Percentiles rank a stretch among this genome's conserved stretches.
phyloP scores from a whole-genome alignment of 2,797 vertebrate genomes.

The Capromys pilorides region DNA sequence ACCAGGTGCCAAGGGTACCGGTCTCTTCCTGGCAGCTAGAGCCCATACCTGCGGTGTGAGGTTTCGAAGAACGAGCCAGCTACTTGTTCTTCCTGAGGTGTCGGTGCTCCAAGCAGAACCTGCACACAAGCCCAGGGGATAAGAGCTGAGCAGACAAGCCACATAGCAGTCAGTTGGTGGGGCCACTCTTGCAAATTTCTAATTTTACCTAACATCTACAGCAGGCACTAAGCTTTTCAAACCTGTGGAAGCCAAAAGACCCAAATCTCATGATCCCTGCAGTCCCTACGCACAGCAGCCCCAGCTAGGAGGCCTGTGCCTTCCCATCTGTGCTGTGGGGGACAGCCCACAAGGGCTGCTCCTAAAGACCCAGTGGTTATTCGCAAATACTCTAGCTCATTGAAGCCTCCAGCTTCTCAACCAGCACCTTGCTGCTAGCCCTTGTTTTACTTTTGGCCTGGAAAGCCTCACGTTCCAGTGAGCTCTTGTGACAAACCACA shows the following conservation, averaged over 20 bases:
- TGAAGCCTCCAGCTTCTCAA: not conserved
- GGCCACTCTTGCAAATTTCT: not conserved
- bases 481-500: not conserved
- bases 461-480: not conserved
- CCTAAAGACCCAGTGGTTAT: not conserved
- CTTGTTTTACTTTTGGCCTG: not conserved
- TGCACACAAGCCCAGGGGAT: slow-evolving; percentile 64
- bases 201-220: fast-evolving
- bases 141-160: not conserved
- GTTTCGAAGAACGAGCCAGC: slow-evolving; percentile 98
- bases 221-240: not conserved
- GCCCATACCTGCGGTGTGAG: slow-evolving; percentile 95
- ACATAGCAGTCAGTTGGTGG: fast-evolving
- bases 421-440: fast-evolving
- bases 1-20: too few species aligned
- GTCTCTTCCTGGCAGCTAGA: fast-evolving
- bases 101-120: slow-evolving; percentile 98
- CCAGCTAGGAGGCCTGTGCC: too few species aligned
- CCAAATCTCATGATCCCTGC: not conserved
- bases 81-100: slow-evolving; percentile 96
- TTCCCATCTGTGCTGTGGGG: not conserved
- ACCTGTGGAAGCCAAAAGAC: not conserved
- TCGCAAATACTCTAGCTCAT: not conserved
- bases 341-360: not conserved
- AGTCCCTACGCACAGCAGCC: not conserved